Percentiles rank a stretch among this genome's conserved stretches.
phyloP scores from a whole-genome alignment of 2,113 vertebrate species.

The Prietella phreatophila region DNA sequence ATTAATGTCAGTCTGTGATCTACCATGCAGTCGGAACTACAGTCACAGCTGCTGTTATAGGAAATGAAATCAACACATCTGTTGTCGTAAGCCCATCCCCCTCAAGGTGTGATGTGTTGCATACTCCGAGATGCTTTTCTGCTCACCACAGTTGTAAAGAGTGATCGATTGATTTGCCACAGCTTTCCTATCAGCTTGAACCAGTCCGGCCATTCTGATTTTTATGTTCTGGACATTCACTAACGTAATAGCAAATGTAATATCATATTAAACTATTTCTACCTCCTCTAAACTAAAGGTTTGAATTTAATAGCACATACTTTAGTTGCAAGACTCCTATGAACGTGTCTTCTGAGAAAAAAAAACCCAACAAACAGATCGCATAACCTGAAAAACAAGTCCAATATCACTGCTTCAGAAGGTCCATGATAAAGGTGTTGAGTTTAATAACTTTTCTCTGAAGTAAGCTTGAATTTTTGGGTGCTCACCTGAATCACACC shows the following conservation, averaged over 20 bases:
- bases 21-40: too few species aligned
- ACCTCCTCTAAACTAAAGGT: neutral
- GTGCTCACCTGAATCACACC: slow-evolving; percentile 91
- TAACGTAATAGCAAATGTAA: neutral
- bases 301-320: neutral
- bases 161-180: neutral
- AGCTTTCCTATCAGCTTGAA: neutral
- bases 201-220: neutral
- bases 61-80: too few species aligned
- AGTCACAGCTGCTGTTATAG: too few species aligned
- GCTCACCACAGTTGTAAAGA: neutral
- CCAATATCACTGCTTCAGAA: neutral
- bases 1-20: neutral
- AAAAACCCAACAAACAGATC: neutral
- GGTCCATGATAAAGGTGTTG: neutral
- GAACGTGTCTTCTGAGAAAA: neutral
- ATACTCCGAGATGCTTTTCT: neutral
- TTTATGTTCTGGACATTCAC: neutral
- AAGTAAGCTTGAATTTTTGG: neutral
- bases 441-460: neutral
- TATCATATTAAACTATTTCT: neutral
- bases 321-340: neutral
- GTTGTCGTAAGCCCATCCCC: neutral
- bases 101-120: neutral
- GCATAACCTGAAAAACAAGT: neutral